Evolutionary conservation across 2,113 vertebrate genomes (phyloP), one percentile per base, ranked within the genome.

Genomic region (Myotis yumanensis): DNA sequence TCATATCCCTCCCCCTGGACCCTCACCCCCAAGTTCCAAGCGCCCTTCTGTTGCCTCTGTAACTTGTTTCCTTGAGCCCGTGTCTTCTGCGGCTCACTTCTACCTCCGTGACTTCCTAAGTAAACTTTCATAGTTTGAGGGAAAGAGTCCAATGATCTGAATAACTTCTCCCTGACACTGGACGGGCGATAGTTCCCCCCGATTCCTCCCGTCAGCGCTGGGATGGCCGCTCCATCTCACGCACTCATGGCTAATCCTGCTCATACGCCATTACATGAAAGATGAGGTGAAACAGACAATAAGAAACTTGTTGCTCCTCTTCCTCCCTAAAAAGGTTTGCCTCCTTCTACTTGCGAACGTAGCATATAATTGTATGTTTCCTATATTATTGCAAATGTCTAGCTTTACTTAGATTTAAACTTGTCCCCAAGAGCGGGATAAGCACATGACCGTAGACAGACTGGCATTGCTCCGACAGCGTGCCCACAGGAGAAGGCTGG

Each of bases 371-470:
- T 51, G 5, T 5, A 3, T 59, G 1, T 83, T 69, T 6, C 69
- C 51, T 68, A 5, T 69, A 18, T 28, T 22, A 22, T 2, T 30
- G 54, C 68, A 73, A 62, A 37, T 1, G 0, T 32, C 57, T 57
- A 3, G 52, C n/a, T n/a, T 73, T 30, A n/a, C 37, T 81, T 90
- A 23, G 69, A 40, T 25, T 87, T 52, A 12, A 40, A 40, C 20
- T 32, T 30, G 4, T 0, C 32, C 71, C 66, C 22, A 10, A 3
- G 59, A 4, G 28, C 43, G 62, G 37, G 3, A 20, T 16, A 16
- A 22, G 40, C 5, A 4, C 5, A 0, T 77, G 48, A 0, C 52
- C 73, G 57, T 11, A 14, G 22, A 2, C 2, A 0, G 37, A 4
- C 2, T 9, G 43, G 43, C 66, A 16, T 35, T 3, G 4, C 11